Evolutionary conservation across 2,888 invertebrate species (phyloP).

Genomic region (Nemapogon koenigi): DNA sequence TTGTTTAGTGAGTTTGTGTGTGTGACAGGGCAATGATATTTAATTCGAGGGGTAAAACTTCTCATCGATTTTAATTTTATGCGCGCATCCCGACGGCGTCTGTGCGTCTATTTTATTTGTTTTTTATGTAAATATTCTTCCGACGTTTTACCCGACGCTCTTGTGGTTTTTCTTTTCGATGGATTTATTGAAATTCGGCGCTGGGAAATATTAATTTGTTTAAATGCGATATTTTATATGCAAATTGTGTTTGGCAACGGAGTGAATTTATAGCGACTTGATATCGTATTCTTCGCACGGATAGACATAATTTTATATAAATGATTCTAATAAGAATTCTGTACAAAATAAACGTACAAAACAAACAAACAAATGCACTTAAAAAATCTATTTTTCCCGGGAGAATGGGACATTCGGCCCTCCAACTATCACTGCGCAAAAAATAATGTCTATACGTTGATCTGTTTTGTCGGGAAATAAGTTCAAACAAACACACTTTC

Average conservation of each 20-base stretch:
- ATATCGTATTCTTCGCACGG: no score
- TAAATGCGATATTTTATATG: conserved; percentile 4
- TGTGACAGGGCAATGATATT: conserved; percentile 56
- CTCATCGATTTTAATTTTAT: conserved; percentile 65
- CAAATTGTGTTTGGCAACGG: not conserved
- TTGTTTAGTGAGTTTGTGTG: conserved; percentile 24
- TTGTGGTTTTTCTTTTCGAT: conserved; percentile 37
- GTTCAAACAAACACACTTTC: no score
- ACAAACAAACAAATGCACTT: no score
- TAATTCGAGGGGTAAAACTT: conserved; percentile 59
- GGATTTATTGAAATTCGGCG: conserved; percentile 29
- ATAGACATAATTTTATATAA: no score
- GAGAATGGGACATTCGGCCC: no score
- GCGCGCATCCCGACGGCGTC: conserved; percentile 56
- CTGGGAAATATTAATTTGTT: conserved; percentile 31
- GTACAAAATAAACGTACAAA: no score
- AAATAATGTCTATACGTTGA: no score
- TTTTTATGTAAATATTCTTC: conserved; percentile 56
- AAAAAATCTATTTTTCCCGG: no score
- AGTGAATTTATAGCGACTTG: not conserved
- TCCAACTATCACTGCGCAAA: no score
- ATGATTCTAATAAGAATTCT: no score
- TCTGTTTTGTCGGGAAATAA: no score
- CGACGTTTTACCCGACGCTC: conserved; percentile 33
- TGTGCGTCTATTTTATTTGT: conserved; percentile 51